Evolutionary conservation across 2,797 vertebrate genomes (phyloP), one percentile per base, ranked within the genome.

Genomic region (Uromys caudimaculatus): DNA sequence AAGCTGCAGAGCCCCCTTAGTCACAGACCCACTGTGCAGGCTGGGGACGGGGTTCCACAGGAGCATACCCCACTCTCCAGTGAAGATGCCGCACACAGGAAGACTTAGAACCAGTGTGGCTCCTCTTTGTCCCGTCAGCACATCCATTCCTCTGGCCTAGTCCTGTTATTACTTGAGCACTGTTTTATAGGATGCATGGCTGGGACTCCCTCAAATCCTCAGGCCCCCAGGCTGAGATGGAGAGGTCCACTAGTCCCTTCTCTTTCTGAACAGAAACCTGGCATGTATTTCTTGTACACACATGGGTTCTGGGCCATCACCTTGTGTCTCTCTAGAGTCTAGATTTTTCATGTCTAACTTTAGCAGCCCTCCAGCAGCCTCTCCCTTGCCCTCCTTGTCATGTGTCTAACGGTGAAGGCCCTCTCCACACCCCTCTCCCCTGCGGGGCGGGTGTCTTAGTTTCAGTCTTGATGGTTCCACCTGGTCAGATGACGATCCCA

Each of bases 71-170:
- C 5, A 23, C 41, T 32, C 60, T 27, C 32, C 1, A 2, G 54
- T 29, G 67, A 67, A 35, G 64, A 44, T 2, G 35, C 38, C 7
- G 0, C 35, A 24, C 2, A 1, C n/a, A 44, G 47, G 21, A 24
- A 47, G 52, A n/a, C 69, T 29, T 19, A 13, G 83, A 19, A 14
- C 6, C 14, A 6, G 2, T 12, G 29, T 1, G 14, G 35, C 7
- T 27, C 21, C 6, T 54, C 6, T 38, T 32, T 0, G 17, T 47
- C 7, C 8, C 0, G 0, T 2, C 0, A 11, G 73, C 27, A 24
- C 62, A 0, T 32, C 52, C 1, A 0, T 38, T 29, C 17, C 56
- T 12, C 24, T 7, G 67, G 27, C 85, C 17, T 19, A 54, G 62
- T 69, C 29, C 38, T 16, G 5, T 58, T 50, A 29, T 52, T 41